Percentiles rank a stretch among this genome's conserved stretches.
These are phyloP conservation scores for Saturnia japonica DNA, from an alignment of 2,888 invertebrate genomes.

Conservation along the genomic window DNA sequence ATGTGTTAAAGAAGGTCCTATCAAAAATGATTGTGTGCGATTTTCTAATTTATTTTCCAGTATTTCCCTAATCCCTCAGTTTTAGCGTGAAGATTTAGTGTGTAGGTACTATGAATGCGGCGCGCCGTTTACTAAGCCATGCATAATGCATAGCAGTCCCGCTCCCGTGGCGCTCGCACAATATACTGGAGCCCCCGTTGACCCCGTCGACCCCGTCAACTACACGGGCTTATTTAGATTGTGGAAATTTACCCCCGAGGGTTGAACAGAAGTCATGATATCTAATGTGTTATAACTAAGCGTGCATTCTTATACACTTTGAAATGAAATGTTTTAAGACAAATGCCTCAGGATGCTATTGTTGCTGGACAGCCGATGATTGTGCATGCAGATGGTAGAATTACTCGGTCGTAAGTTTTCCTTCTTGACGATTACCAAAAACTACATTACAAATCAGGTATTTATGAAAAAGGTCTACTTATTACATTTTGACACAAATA, in stretches of 20 bases:
- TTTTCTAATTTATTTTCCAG: background rate
- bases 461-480: too few relatives aligned
- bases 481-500: background rate
- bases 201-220: constrained; percentile 28
- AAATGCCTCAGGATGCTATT: too few relatives aligned
- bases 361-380: too few relatives aligned
- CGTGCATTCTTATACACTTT: background rate
- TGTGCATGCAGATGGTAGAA: too few relatives aligned
- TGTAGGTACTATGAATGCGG: constrained; percentile 35
- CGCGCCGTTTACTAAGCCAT: constrained; percentile 31
- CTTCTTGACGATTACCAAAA: too few relatives aligned
- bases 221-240: constrained; percentile 9
- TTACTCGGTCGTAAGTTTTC: background rate
- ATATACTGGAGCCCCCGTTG: constrained; percentile 38
- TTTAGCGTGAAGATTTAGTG: constrained; percentile 3
- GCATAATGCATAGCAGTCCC: constrained; percentile 62
- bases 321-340: too few relatives aligned
- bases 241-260: background rate
- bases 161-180: constrained; percentile 44
- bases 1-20: background rate
- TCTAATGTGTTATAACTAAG: background rate
- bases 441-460: too few relatives aligned
- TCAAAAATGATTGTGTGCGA: background rate
- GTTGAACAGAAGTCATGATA: background rate
- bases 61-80: background rate